Evolutionary conservation across 92 coral and sea anemone species (phyloP).

Genomic region (Muricea muricata): DNA sequence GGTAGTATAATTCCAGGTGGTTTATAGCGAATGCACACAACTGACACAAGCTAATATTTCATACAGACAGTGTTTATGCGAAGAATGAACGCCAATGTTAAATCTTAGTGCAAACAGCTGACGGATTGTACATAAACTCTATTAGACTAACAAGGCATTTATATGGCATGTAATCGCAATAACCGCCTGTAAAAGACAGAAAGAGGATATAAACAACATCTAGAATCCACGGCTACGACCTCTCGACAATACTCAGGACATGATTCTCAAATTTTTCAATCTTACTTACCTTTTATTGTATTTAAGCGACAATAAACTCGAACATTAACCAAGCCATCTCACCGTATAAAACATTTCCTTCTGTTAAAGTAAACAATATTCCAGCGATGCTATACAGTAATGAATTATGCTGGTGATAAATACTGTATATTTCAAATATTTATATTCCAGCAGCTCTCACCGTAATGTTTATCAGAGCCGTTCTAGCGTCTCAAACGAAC

Average conservation of each 20-base stretch:
- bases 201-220: not conserved
- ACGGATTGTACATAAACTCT: not conserved
- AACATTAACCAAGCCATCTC: slow-evolving; percentile 10
- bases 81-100: slow-evolving; percentile 5
- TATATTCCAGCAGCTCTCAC: slow-evolving; percentile 22
- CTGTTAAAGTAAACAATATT: not conserved
- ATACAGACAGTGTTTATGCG: slow-evolving; percentile 4
- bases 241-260: not conserved
- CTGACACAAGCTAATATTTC: slow-evolving; percentile 28
- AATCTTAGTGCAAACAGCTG: slow-evolving; percentile 7
- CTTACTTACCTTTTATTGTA: slow-evolving; percentile 9
- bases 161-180: not conserved
- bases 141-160: not conserved
- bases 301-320: not conserved
- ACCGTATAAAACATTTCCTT: not conserved
- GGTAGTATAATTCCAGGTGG: slow-evolving; percentile 36
- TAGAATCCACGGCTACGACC: not conserved
- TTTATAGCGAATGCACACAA: not conserved
- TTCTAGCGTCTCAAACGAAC: not conserved
- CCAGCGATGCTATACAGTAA: slow-evolving; percentile 9
- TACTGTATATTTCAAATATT: not conserved
- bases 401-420: not conserved
- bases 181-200: not conserved
- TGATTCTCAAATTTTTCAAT: not conserved
- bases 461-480: not conserved